Base-by-base conservation (phyloP, 2,888 invertebrate genomes). In the Prosapia bicincta region DNA sequence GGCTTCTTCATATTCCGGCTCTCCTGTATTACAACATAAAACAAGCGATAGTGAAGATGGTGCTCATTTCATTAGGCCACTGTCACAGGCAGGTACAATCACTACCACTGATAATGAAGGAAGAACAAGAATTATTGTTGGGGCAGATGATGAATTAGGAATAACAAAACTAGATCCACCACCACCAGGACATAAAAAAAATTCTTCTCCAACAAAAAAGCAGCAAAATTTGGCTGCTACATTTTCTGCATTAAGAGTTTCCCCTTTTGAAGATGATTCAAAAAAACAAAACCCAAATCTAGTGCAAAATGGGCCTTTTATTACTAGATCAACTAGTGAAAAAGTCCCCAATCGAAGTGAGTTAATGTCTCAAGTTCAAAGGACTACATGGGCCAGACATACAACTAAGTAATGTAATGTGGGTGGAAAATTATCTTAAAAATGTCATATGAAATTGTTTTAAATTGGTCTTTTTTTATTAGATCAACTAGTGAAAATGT, bases 401-500 rank as follows among this genome's bases (percentile, higher is more conserved):
- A 96, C 95, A 28, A 95, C 95, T 32, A 95, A 95, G 86, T 95
- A 85, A 86, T 79, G 13, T 13, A 38, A 38, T n/a, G n/a, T n/a
- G n/a, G n/a, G n/a, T n/a, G n/a, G n/a, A n/a, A n/a, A n/a, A n/a
- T n/a, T n/a, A n/a, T n/a, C n/a, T n/a, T n/a, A n/a, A n/a, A n/a
- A n/a, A n/a, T n/a, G n/a, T n/a, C n/a, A n/a, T n/a, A n/a, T n/a
- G n/a, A n/a, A n/a, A n/a, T n/a, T n/a, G n/a, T n/a, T n/a, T n/a
- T n/a, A 82, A 90, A 90, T 32, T 89, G 90, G 25, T 88, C 90
- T 5, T 88, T 89, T 67, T 93, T 93, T 79, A 91, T 91, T 0
- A 88, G 95, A 80, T 92, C 93, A 69, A 94, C 94, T 30, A 95
- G 95, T 85, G 95, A 95, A 82, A 93, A 93, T 84, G 92, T 95